Conservation (phyloP, 2,113 vertebrate genomes). For the Cebus imitator region DNA sequence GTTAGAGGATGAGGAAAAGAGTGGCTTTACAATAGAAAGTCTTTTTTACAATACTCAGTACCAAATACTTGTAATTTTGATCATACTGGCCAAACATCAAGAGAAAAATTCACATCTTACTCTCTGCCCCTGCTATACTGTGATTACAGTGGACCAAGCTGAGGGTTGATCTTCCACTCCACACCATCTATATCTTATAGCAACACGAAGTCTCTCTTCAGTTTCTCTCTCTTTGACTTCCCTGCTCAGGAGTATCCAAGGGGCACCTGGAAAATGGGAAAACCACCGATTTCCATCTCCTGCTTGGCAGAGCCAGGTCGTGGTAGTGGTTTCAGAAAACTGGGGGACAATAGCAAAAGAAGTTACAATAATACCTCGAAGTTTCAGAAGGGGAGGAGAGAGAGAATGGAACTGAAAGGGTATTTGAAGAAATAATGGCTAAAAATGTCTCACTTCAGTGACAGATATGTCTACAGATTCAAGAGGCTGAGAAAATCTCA, state of each 20-base stretch:
- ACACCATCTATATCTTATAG: background rate
- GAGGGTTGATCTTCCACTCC: background rate
- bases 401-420: background rate
- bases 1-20: background rate
- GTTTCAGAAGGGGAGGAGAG: background rate
- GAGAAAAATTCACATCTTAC: background rate
- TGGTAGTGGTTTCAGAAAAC: background rate
- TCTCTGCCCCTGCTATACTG: background rate
- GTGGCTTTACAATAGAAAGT: background rate
- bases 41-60: background rate
- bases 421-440: background rate
- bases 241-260: rapidly evolving
- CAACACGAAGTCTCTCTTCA: background rate
- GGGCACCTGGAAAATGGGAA: background rate
- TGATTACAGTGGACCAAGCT: background rate
- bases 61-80: background rate
- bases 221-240: background rate
- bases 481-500: background rate
- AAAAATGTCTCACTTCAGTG: background rate
- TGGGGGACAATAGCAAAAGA: background rate
- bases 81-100: background rate
- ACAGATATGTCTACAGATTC: background rate
- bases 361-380: background rate
- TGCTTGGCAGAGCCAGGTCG: background rate
- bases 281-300: background rate